Evolutionary conservation across 2,888 invertebrate species (phyloP).

Genomic region (Flabesymbios commensalis): DNA sequence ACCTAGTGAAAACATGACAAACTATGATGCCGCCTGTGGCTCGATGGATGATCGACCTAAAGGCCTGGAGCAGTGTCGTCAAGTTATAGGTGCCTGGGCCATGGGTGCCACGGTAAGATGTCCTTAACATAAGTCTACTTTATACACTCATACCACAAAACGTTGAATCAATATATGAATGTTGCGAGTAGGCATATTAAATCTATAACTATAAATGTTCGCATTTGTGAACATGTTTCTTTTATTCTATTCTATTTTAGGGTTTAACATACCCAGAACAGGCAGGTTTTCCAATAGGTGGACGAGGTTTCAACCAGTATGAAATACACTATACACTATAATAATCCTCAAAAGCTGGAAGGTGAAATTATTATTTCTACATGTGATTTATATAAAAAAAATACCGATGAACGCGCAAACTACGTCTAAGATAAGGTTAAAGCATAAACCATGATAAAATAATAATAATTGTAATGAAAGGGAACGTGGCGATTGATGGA

Average conservation of each 20-base stretch:
- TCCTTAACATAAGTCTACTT: too few relatives aligned
- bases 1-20: slow-evolving; percentile 67
- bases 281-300: slow-evolving; percentile 89
- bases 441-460: too few relatives aligned
- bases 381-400: too few relatives aligned
- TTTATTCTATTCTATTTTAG: slow-evolving; percentile 42
- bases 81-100: slow-evolving; percentile 95
- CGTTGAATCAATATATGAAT: too few relatives aligned
- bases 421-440: too few relatives aligned
- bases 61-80: slow-evolving; percentile 76
- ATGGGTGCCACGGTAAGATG: slow-evolving; percentile 85
- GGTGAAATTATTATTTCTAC: slow-evolving; percentile 33
- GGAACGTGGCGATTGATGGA: too few relatives aligned
- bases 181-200: too few relatives aligned
- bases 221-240: too few relatives aligned
- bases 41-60: slow-evolving; percentile 70
- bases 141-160: too few relatives aligned
- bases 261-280: slow-evolving; percentile 68
- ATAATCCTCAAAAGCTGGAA: slow-evolving; percentile 75
- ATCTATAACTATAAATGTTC: too few relatives aligned
- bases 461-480: too few relatives aligned
- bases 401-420: too few relatives aligned
- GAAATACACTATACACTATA: slow-evolving; percentile 97
- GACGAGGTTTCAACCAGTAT: slow-evolving; percentile 78
- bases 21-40: slow-evolving; percentile 83